phyloP scores from a whole-genome alignment of 2,113 vertebrate genomes.

The Piaya cayana region DNA sequence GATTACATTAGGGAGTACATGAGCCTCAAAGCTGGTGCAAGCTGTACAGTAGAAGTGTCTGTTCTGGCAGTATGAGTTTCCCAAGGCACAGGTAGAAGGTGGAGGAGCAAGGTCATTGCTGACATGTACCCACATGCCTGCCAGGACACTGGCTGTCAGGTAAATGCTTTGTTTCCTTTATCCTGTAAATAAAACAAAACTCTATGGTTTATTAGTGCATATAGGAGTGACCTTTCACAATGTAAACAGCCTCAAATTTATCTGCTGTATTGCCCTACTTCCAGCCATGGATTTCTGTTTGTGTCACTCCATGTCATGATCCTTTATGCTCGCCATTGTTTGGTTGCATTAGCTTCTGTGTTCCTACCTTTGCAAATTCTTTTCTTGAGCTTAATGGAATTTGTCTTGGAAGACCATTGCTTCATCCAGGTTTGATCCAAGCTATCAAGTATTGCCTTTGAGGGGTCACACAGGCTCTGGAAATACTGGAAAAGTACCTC shows the following conservation, averaged over 20 bases:
- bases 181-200: not conserved
- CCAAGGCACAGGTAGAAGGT: not conserved
- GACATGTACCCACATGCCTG: not conserved
- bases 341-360: not conserved
- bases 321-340: not conserved
- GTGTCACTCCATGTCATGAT: not conserved
- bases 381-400: not conserved
- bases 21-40: too few species aligned
- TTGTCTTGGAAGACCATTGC: not conserved
- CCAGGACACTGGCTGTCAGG: not conserved
- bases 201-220: rapidly evolving
- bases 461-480: rapidly evolving
- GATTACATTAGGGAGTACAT: rapidly evolving
- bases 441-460: not conserved
- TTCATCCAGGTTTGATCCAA: not conserved
- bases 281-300: not conserved
- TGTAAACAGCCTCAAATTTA: not conserved
- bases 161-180: not conserved
- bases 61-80: not conserved
- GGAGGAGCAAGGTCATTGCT: rapidly evolving
- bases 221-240: not conserved
- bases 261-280: not conserved
- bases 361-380: not conserved
- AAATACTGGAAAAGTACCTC: not conserved
- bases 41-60: rapidly evolving